phyloP scores from a whole-genome alignment of 2,797 vertebrate species.

The Onychomys arenicola region DNA sequence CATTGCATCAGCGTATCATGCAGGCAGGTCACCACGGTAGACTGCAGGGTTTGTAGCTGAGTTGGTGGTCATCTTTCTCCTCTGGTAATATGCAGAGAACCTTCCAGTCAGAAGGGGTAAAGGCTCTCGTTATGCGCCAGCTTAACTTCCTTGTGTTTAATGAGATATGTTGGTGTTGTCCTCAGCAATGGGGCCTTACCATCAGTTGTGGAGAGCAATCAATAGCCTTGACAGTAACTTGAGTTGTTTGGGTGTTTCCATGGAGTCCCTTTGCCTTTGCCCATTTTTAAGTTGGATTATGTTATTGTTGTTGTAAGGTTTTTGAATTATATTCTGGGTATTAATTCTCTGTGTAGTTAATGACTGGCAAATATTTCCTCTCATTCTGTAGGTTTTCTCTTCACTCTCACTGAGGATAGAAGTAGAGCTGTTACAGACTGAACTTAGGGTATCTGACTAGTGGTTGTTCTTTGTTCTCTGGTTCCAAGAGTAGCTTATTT shows the following conservation, averaged over 20 bases:
- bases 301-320: background rate
- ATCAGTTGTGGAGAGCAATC: background rate
- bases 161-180: too few species aligned
- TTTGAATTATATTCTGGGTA: background rate
- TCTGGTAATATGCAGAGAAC: background rate
- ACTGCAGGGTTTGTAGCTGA: background rate
- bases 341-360: background rate
- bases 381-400: background rate
- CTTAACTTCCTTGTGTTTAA: background rate
- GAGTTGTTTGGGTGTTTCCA: background rate
- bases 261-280: background rate
- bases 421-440: background rate
- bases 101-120: background rate
- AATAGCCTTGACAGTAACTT: background rate
- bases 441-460: background rate
- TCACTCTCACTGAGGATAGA: background rate
- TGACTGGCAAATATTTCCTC: background rate
- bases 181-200: background rate
- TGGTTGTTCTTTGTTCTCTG: background rate
- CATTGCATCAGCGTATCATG: too few species aligned
- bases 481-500: background rate
- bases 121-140: background rate
- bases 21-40: background rate
- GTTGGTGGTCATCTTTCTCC: background rate
- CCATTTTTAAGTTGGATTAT: background rate